A percentile compares a stretch with the other conserved stretches of the same genome.
Conservation (phyloP, 2,113 vertebrate species). For the Podiceps cristatus region DNA sequence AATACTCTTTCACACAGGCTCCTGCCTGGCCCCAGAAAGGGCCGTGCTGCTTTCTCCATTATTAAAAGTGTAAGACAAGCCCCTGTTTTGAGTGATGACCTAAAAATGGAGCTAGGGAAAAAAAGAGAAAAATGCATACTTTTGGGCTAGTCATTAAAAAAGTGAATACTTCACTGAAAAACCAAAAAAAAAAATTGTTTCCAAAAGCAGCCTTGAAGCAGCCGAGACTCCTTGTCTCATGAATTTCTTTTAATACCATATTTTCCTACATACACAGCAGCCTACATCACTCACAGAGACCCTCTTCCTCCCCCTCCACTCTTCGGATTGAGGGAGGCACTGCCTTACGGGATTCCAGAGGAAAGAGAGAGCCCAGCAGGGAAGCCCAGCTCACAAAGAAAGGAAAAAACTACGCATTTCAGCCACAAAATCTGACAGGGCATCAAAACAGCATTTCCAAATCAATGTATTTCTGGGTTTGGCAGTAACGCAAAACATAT, state of each 20-base stretch:
- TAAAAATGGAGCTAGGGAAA: neutral
- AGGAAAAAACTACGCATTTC: neutral
- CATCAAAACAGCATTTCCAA: neutral
- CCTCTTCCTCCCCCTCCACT: neutral
- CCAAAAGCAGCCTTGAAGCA: neutral
- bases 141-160: neutral
- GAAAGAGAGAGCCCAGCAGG: neutral
- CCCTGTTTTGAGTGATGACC: neutral
- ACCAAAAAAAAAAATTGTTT: neutral
- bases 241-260: neutral
- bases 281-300: neutral
- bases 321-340: neutral
- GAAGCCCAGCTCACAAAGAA: neutral
- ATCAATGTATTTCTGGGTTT: neutral
- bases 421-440: neutral
- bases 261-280: neutral
- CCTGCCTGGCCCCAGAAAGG: neutral
- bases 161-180: neutral
- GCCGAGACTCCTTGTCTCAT: neutral
- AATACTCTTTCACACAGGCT: neutral
- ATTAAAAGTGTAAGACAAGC: neutral
- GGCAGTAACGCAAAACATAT: neutral
- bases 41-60: neutral
- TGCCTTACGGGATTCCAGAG: rapidly evolving
- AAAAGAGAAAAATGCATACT: neutral